Evolutionary conservation across 2,797 vertebrate species (phyloP), one percentile per base, ranked within the genome.

Genomic region (Lemur catta): DNA sequence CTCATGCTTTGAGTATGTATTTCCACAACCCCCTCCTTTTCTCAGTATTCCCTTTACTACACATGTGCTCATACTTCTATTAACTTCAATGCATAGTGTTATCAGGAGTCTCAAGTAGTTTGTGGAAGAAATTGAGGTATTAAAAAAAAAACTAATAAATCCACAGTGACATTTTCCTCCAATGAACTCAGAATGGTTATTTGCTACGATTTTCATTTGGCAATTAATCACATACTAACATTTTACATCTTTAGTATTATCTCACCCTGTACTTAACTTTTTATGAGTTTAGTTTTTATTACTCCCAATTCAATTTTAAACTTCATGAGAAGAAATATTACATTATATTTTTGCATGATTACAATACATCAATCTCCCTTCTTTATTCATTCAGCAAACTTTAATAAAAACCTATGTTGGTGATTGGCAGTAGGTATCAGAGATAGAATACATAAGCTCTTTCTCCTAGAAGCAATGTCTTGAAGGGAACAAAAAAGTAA

Each of bases 141-240:
- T 82, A 94, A 95, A 93, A 80, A 76, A 92, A 33, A 88, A 55
- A 93, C 65, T 81, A 92, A 89, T 88, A 96, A 97, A 93, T 41
- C 28, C 33, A 35, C 10, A 74, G 15, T 75, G 71, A 67, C 52
- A 92, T 72, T 84, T 93, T 74, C 15, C 59, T 81, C n/a, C 43
- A 79, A 7, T 82, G 57, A 96, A 84, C 46, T 95, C 63, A 80
- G 48, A 91, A 81, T 35, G 93, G 30, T 52, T 94, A 65, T 85
- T 82, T 95, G 85, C 61, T 92, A 38, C 46, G 24, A 86, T 75
- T 9, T 38, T 84, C 67, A 91, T 82, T n/a, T 84, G 52, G 67
- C 69, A 89, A 78, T 88, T 94, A 95, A 93, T 82, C 33, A 72
- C 52, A 91, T 59, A 76, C 41, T 88, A 85, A 92, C 52, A 89